Percentiles rank a stretch among this genome's conserved stretches.
Evolutionary conservation across 2,888 invertebrate species (phyloP).

Genomic region (Drosophila sordidula): DNA sequence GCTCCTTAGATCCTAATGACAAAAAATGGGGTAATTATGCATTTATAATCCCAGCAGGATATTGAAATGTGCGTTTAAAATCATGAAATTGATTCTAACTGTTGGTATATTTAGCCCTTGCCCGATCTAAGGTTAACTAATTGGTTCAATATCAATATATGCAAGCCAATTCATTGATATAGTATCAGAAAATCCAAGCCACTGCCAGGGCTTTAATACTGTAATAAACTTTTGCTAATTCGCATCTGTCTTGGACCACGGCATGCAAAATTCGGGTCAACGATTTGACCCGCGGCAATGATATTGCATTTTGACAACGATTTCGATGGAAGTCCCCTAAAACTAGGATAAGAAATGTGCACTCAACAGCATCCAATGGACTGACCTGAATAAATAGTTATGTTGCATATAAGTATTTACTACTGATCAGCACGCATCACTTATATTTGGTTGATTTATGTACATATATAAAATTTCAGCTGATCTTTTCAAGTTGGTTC

Average conservation of each 20-base stretch:
- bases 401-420: constrained; percentile 19
- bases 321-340: constrained; percentile 1
- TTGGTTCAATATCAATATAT: constrained; percentile 4
- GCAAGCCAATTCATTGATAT: constrained; percentile 1
- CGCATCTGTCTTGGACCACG: constrained; percentile 6
- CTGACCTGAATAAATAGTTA: constrained; percentile 47
- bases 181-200: constrained; percentile 1
- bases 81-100: background rate
- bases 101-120: constrained; percentile 3
- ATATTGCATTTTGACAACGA: constrained; percentile 12
- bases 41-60: constrained; percentile 3
- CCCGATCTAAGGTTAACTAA: constrained; percentile 9
- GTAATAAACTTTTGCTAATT: constrained; percentile 25
- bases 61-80: constrained; percentile 2
- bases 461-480: constrained; percentile 37
- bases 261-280: constrained; percentile 4
- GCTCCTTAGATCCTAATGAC: constrained; percentile 12
- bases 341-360: constrained; percentile 35
- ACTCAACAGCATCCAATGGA: constrained; percentile 29
- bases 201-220: constrained; percentile 40
- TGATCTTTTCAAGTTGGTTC: constrained; percentile 37
- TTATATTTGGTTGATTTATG: constrained; percentile 53
- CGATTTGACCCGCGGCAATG: constrained; percentile 5
- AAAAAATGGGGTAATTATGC: constrained; percentile 9
- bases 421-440: constrained; percentile 50